Conservation (phyloP, 2,113 vertebrate genomes). For the Piaya cayana region DNA sequence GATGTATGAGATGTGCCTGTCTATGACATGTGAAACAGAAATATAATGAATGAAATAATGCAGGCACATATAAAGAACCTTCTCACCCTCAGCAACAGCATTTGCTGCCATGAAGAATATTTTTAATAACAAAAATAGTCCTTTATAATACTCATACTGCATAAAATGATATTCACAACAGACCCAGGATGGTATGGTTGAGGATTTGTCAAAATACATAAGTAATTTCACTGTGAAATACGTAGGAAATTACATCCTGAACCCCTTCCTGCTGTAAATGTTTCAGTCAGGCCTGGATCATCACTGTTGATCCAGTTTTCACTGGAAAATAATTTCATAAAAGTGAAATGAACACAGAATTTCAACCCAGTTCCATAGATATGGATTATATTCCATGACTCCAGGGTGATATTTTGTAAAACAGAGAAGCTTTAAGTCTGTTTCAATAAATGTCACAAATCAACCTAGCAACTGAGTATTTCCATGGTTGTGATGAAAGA, state of each 20-base stretch:
- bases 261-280: not conserved
- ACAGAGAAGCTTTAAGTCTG: not conserved
- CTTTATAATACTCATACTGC: not conserved
- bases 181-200: not conserved
- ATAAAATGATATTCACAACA: not conserved
- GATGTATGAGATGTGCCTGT: constrained; percentile 50
- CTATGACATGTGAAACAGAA: constrained; percentile 26
- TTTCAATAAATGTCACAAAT: not conserved
- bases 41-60: constrained; percentile 21
- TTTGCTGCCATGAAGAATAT: constrained; percentile 39
- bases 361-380: not conserved
- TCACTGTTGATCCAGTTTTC: constrained; percentile 4
- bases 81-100: not conserved
- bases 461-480: not conserved
- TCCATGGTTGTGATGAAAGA: not conserved
- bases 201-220: not conserved
- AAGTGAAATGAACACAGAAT: not conserved
- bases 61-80: not conserved
- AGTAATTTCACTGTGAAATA: constrained; percentile 37
- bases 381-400: not conserved
- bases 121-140: not conserved
- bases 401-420: not conserved
- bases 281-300: not conserved
- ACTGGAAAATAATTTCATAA: constrained; percentile 14
- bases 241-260: constrained; percentile 4